These are phyloP conservation scores for Corythornis madagascariensis DNA, from an alignment of 2,113 vertebrate genomes.

Conservation along the genomic window DNA sequence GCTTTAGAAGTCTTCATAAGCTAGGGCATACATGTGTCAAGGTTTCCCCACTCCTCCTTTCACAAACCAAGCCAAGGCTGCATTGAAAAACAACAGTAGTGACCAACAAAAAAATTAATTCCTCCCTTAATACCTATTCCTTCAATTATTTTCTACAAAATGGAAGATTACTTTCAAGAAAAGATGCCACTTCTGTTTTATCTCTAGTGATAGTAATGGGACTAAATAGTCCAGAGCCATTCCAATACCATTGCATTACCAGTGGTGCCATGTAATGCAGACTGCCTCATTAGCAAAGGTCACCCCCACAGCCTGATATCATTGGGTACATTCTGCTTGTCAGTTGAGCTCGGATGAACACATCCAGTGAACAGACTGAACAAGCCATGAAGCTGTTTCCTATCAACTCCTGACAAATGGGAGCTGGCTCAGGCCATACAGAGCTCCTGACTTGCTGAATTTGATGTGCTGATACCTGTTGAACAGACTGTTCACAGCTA, in stretches of 20 bases:
- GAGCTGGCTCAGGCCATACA: conserved; percentile 38
- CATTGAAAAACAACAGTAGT: neutral
- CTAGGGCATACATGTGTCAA: neutral
- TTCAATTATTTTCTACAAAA: neutral
- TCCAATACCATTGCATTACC: conserved; percentile 20
- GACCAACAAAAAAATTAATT: neutral
- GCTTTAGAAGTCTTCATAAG: neutral
- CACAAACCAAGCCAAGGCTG: neutral
- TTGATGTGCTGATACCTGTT: conserved; percentile 19
- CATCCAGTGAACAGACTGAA: conserved; percentile 64
- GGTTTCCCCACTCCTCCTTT: neutral
- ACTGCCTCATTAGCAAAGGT: conserved; percentile 60
- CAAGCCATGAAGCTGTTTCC: conserved; percentile 63
- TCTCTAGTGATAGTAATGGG: neutral
- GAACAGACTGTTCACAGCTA: conserved; percentile 25
- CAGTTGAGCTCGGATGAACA: conserved; percentile 58
- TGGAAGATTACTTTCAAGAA: neutral
- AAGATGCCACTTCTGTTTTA: neutral
- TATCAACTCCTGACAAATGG: conserved; percentile 67
- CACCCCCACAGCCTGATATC: conserved; percentile 36
- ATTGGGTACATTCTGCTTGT: conserved; percentile 40
- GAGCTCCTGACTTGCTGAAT: conserved; percentile 50
- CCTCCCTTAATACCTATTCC: neutral
- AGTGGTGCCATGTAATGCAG: neutral
- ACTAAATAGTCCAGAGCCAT: neutral